phyloP scores from a whole-genome alignment of 2,113 vertebrate species.

The Monopterus albus region DNA sequence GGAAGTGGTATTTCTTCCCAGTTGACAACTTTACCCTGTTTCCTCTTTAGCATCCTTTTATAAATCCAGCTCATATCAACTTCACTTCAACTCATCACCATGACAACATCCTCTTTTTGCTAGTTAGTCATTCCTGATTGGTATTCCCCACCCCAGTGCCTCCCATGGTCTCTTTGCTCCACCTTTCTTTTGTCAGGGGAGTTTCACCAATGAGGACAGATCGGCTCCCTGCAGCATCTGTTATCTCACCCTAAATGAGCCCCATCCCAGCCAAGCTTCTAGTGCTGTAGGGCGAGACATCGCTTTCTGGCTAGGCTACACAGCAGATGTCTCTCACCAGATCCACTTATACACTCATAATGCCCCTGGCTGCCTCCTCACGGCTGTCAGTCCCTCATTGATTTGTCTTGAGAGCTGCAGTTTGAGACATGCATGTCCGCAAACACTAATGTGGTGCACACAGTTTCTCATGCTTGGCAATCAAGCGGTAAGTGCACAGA shows the following conservation, averaged over 20 bases:
- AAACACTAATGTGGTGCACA: slow-evolving; percentile 15
- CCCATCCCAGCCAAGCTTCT: slow-evolving; percentile 51
- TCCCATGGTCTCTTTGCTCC: background rate
- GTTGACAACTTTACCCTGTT: background rate
- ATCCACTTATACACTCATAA: background rate
- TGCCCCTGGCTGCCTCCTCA: slow-evolving; percentile 35
- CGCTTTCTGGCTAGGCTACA: slow-evolving; percentile 19
- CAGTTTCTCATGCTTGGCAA: slow-evolving; percentile 30
- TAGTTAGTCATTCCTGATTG: background rate
- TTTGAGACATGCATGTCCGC: slow-evolving; percentile 14
- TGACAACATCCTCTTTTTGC: slow-evolving; percentile 48
- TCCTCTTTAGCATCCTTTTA: background rate
- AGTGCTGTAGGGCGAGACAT: slow-evolving; percentile 24
- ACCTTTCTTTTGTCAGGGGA: slow-evolving; percentile 15
- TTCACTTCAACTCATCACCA: slow-evolving; percentile 32
- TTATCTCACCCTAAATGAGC: slow-evolving; percentile 23
- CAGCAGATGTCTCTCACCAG: background rate
- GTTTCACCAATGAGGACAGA: slow-evolving; percentile 20
- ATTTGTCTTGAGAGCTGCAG: slow-evolving; percentile 47
- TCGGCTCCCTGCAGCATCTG: slow-evolving; percentile 48
- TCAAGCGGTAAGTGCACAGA: slow-evolving; percentile 10
- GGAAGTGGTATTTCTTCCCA: background rate
- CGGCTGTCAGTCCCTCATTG: slow-evolving; percentile 36
- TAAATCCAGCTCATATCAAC: slow-evolving; percentile 21
- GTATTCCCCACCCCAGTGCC: too few species aligned